Evolutionary conservation across 37 sponge, comb jelly and placozoan species (phyloP), one percentile per base, ranked within the genome.

Genomic region (Eunapius fragilis): DNA sequence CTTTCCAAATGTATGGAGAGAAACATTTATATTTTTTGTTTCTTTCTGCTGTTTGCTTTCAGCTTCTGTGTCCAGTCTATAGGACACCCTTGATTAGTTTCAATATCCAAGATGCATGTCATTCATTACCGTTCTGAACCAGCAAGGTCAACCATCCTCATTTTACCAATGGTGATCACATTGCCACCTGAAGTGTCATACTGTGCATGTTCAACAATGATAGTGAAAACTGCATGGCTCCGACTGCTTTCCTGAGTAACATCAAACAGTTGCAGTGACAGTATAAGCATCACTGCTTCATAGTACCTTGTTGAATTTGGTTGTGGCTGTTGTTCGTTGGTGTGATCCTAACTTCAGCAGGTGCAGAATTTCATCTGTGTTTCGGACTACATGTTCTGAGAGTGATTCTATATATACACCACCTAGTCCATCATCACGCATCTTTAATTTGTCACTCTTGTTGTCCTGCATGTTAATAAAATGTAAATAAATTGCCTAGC

Each of bases 91-190:
- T 23, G 10, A 3, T 45, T 24, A 70, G 28, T 85, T 23, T 31
- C 28, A 80, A 30, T 34, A 6, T 9, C 10, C 11, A 37, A 48
- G 31, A 41, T 41, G 34, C 6, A 32, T 25, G 37, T 2, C n/a
- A 30, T 5, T 5, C 3, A 77, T 77, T n/a, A 93, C 93, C 94
- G 81, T 74, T 98, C 99, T 25, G 95, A 95, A 80, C 99, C 99
- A 31, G 99, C 99, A 68, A 98, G 76, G 78, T 98, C 99, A 25
- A 98, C 99, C 17, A 98, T 87, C 36, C 97, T 95, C 37, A 98
- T 88, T 70, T 98, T 98, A 25, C 99, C 99, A 83, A 96, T 94
- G 31, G 94, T 94, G 22, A 98, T 86, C 6, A 81, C 82, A 49
- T 81, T 84, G 12, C 86, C 88, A 36, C 88, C 88, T 17, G 70